Base-by-base conservation (phyloP, 2,888 invertebrate species). In the Oscheius onirici region DNA sequence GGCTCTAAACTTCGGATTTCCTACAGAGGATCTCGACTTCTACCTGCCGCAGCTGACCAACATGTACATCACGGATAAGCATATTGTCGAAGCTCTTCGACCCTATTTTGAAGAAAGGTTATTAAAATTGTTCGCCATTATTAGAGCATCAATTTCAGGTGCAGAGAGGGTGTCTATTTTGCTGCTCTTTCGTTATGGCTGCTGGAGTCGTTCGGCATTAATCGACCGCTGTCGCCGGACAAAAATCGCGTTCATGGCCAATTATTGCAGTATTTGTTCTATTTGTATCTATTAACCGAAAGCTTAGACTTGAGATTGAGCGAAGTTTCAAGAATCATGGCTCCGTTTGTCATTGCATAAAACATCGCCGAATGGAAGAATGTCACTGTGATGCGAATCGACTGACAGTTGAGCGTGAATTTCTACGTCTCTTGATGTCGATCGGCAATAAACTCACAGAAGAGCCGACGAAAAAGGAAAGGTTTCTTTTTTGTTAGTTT, bases 61-160 rank as follows among this genome's bases (percentile, higher is more conserved):
- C 87, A 95, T 99, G 94, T 99, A 97, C 89, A 94, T 97, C 89
- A 95, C 97, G 90, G 95, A 96, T 92, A 93, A 93, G 86, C 97
- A 97, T 88, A 92, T 97, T 81, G 97, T 97, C 69, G 97, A 97
- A 90, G 94, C 94, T 80, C 90, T 94, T 71, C 93, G 93, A 90
- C 92, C 93, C 6, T 94, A 93, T 89, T 89, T 94, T 73, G 91
- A 93, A 41, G 91, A 92, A 89, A 92, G 94, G 93, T 93, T n/a
- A n/a, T n/a, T n/a, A n/a, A n/a, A n/a, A n/a, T n/a, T n/a, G n/a
- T n/a, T n/a, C n/a, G n/a, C n/a, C n/a, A n/a, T n/a, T n/a, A n/a
- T n/a, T n/a, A n/a, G 54, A 22, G 1, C 22, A 26, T 13, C 15
- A 1, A 17, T 8, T 49, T 67, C n/a, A 93, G 93, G 88, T 97